A percentile compares a stretch with the other conserved stretches of the same genome.
Evolutionary conservation across 2,113 vertebrate species (phyloP).

Genomic region (Lucifuga dentata): DNA sequence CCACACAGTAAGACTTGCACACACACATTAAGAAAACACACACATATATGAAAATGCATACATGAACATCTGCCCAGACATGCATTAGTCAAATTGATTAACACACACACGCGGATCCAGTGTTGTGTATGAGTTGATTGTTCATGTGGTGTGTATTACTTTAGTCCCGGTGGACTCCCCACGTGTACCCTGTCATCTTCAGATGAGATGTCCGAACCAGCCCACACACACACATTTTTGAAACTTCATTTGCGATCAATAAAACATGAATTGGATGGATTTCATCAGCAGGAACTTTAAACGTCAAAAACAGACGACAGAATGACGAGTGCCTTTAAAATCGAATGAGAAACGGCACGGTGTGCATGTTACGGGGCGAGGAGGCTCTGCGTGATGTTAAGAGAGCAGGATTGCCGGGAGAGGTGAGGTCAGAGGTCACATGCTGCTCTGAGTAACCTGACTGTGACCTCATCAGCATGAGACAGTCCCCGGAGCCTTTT

Average conservation of each 20-base stretch:
- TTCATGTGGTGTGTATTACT: slow-evolving; percentile 69
- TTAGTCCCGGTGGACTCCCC: slow-evolving; percentile 44
- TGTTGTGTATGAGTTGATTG: slow-evolving; percentile 41
- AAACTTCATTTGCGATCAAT: not conserved
- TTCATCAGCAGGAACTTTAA: no score
- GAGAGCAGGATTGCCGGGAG: not conserved
- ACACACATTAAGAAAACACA: slow-evolving; percentile 8
- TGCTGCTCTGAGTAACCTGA: slow-evolving; percentile 57
- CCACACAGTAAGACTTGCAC: not conserved
- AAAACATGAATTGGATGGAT: slow-evolving; percentile 8
- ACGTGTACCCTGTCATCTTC: slow-evolving; percentile 44
- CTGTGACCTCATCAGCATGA: slow-evolving; percentile 67
- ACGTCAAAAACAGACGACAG: no score
- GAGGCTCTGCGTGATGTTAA: not conserved
- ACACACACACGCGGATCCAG: slow-evolving; percentile 12
- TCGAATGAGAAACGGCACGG: no score
- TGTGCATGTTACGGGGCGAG: no score
- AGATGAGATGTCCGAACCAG: slow-evolving; percentile 28
- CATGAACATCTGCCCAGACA: slow-evolving; percentile 37
- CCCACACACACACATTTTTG: slow-evolving; percentile 31
- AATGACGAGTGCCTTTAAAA: no score
- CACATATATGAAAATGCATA: not conserved
- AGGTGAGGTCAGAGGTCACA: slow-evolving; percentile 49
- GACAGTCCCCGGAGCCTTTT: slow-evolving; percentile 46
- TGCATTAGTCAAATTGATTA: slow-evolving; percentile 18